Evolutionary conservation across 2,113 vertebrate species (phyloP).

Genomic region (Cygnus buccinator): DNA sequence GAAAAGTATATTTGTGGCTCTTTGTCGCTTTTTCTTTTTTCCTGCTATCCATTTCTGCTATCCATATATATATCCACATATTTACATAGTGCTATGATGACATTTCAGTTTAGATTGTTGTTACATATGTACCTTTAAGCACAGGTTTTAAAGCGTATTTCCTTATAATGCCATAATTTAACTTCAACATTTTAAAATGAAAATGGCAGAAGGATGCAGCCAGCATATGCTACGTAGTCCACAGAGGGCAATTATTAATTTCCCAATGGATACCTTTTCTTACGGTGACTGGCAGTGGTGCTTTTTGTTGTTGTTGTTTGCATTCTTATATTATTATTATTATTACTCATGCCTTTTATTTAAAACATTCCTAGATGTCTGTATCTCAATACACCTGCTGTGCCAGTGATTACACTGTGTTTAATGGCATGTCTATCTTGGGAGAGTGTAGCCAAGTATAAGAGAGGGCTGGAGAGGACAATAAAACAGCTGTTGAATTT

Average conservation of each 20-base stretch:
- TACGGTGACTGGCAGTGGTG: conserved; percentile 2
- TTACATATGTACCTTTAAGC: not conserved
- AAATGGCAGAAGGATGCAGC: conserved; percentile 39
- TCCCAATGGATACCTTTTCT: conserved; percentile 30
- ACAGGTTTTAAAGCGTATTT: not conserved
- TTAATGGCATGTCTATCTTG: not conserved
- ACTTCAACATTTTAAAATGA: not conserved
- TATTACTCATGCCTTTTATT: conserved; percentile 22
- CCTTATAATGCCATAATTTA: not conserved
- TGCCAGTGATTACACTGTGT: conserved; percentile 5
- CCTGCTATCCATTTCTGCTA: not conserved
- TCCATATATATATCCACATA: too few species aligned
- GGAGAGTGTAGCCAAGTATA: not conserved
- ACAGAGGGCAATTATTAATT: conserved; percentile 45
- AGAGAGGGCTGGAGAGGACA: not conserved
- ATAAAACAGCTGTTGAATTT: not conserved
- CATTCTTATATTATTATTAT: not conserved
- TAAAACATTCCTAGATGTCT: conserved; percentile 7
- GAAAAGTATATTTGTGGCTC: not conserved
- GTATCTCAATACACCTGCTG: conserved; percentile 19
- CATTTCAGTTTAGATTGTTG: not conserved
- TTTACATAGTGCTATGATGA: not conserved
- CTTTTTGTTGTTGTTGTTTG: not conserved
- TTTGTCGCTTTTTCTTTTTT: not conserved
- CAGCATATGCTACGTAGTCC: conserved; percentile 29